Evolutionary conservation across 1,140 invertebrate genomes (phyloP), one percentile per base, ranked within the genome.

Genomic region (Bombyx mori): DNA sequence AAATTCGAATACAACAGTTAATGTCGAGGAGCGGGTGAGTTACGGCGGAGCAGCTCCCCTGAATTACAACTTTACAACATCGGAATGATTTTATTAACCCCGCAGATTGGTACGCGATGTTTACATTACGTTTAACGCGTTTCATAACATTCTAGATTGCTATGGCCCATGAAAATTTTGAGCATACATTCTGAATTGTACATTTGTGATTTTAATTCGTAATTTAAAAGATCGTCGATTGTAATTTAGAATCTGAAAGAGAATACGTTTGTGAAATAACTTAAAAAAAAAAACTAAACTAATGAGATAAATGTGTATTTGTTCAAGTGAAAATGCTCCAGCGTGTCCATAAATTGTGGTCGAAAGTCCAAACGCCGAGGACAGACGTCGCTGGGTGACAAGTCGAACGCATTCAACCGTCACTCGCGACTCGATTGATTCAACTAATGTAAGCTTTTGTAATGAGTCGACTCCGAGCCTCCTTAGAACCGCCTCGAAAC

Each of bases 11-110:
- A 78, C 74, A 73, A 77, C 72, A 76, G 69, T 85, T 82, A 83
- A 82, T 73, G 82, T 85, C 82, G 62, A 64, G 56, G 63, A 54
- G 61, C 42, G 54, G 22, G 71, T 85, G 68, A 85, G 61, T 78
- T 85, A 85, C 60, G 75, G 70, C 35, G 67, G 61, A 62, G 66
- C 69, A 67, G 65, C 52, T 61, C 58, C 62, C 51, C 48, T 65
- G 63, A 62, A 70, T 60, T 75, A 73, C 66, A 68, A 61, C 68
- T 61, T 66, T 54, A 58, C 60, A 55, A 61, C 55, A 60, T 66
- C 66, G 55, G 72, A 84, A 82, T 77, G 71, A 77, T 80, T 79
- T 80, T 80, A 77, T 84, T 79, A 80, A 79, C 77, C 68, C 71
- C 66, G 67, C 61, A 66, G 56, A 64, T 62, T 57, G 62, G 60